Percentiles rank a stretch among this genome's conserved stretches.
Conservation (phyloP, 2,113 vertebrate genomes). For the Ammospiza nelsoni region DNA sequence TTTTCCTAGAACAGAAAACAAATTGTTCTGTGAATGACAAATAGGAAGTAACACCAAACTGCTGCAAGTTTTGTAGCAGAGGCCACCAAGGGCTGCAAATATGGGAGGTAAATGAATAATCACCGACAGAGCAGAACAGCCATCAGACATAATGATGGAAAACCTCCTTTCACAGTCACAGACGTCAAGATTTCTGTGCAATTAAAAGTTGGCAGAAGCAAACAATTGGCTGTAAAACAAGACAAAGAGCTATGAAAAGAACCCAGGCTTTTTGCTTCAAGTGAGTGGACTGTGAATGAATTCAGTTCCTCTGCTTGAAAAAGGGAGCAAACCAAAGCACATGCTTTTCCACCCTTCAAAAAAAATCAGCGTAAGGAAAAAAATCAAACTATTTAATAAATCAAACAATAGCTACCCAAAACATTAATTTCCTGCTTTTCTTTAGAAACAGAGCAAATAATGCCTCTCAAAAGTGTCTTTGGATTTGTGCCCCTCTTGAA, state of each 20-base stretch:
- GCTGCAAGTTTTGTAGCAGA: conserved; percentile 9
- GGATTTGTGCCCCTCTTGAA: neutral
- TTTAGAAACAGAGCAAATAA: neutral
- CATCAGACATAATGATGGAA: conserved; percentile 64
- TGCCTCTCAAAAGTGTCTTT: neutral
- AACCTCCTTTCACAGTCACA: conserved; percentile 23
- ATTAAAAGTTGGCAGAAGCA: conserved; percentile 55
- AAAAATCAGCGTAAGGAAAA: neutral
- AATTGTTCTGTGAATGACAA: conserved; percentile 19
- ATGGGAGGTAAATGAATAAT: conserved; percentile 59
- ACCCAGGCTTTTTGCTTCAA: neutral
- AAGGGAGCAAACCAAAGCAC: neutral
- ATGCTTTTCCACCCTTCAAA: neutral
- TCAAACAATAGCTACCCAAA: neutral
- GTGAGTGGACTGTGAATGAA: neutral
- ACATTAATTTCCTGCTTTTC: neutral
- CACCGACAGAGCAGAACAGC: conserved; percentile 29
- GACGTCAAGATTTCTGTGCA: conserved; percentile 12
- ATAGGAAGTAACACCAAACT: neutral
- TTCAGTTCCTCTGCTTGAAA: neutral
- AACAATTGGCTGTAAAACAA: conserved; percentile 48
- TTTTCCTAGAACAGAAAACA: conserved; percentile 50
- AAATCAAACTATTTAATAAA: neutral
- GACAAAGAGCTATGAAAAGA: neutral
- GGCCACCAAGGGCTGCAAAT: neutral